Base-by-base conservation (phyloP, 2,888 invertebrate species). In the Marasmarcha lunaedactyla region DNA sequence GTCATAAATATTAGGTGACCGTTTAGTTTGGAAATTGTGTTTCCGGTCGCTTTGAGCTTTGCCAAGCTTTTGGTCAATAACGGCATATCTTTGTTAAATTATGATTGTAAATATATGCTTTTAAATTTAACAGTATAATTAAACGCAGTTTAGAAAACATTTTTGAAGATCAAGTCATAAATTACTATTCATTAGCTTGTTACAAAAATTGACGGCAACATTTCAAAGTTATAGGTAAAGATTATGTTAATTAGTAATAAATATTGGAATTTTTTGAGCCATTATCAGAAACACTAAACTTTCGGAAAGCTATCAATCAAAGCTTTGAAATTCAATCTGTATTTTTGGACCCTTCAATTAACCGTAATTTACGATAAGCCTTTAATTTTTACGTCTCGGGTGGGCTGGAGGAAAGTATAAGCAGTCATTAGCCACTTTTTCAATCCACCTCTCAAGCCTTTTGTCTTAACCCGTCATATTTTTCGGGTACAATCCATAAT, bases 361-460 rank as follows among this genome's bases (percentile, higher is more conserved):
- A 73, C 67, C 64, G 71, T 77, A 78, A 81, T 83, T 81, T 71
- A 59, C 78, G 76, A 77, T 81, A 78, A 76, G 60, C 71, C 77
- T 74, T 78, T 79, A 74, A 76, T 81, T 77, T 78, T 59, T 69
- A 59, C 73, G 57, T 71, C 72, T 71, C 74, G 67, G 79, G 83
- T 81, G 79, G 20, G 81, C 65, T 79, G 52, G 52, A 61, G 54
- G 56, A 66, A 71, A 74, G 71, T 73, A 71, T 76, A 74, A 70
- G 70, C 68, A 50, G 63, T 71, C 73, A 79, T 79, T 79, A 79
- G 66, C 59, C 63, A 62, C 61, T 64, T 71, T 76, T 73, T 70
- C 57, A 54, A 59, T 52, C 20, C 51, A 47, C 52, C 52, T 66
- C 59, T 70, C 68, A 45, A 68, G 64, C 59, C 69, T 79, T 81